A percentile compares a stretch with the other conserved stretches of the same genome.
Conservation (phyloP, 2,888 invertebrate genomes). For the Clepsis dumicolana region DNA sequence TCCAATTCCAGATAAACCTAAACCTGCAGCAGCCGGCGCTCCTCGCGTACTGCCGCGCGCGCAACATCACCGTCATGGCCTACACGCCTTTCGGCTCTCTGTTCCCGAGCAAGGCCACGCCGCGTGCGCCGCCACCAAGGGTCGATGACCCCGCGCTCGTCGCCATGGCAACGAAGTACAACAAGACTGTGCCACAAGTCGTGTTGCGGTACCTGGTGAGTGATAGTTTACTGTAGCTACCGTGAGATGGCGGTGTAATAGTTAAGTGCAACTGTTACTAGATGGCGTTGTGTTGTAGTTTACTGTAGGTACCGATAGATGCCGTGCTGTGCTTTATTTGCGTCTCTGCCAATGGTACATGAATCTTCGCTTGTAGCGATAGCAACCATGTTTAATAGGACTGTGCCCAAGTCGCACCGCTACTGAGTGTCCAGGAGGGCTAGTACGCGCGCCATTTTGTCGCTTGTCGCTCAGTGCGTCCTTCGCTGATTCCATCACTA, state of each 20-base stretch:
- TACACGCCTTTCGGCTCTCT: slow-evolving; percentile 91
- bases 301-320: background rate
- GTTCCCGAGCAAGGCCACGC: slow-evolving; percentile 74
- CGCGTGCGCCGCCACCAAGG: slow-evolving; percentile 81
- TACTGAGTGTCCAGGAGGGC: too few species aligned
- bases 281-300: too few species aligned
- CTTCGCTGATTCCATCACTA: too few species aligned
- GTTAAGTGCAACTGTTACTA: background rate
- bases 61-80: slow-evolving; percentile 88
- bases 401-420: too few species aligned
- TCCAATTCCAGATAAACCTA: slow-evolving; percentile 79
- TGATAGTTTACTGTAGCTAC: too few species aligned
- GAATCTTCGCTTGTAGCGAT: too few species aligned
- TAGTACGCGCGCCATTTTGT: too few species aligned
- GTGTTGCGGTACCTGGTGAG: slow-evolving; percentile 88
- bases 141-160: slow-evolving; percentile 83
- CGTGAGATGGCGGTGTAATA: background rate
- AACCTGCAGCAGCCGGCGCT: slow-evolving; percentile 90
- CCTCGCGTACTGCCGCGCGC: slow-evolving; percentile 88
- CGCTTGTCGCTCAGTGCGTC: too few species aligned
- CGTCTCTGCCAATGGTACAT: too few species aligned
- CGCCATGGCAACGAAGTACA: slow-evolving; percentile 86
- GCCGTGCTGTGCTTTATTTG: background rate
- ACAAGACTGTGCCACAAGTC: slow-evolving; percentile 88
- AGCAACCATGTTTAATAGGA: too few species aligned